Base-by-base conservation (phyloP, 1,140 invertebrate genomes). In the Daktulosphaira vitifoliae region DNA sequence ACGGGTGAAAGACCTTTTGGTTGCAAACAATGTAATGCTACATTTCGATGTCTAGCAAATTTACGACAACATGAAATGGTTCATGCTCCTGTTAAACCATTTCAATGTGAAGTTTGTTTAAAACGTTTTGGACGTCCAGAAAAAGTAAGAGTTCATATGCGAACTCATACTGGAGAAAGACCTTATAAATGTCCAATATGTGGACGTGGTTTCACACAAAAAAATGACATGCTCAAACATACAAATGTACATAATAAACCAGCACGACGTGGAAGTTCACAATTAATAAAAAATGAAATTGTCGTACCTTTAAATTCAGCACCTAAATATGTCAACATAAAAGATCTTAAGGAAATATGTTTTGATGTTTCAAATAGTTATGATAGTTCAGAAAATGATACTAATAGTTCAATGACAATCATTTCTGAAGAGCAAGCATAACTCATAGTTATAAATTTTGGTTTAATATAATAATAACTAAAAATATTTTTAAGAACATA, bases 131-230 rank as follows among this genome's bases (percentile, higher is more conserved):
- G 78, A 9, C 73, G 80, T 67, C 68, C 78, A 0, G 79, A 79
- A 25, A 79, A 80, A 68, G 69, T 81, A 1, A 80, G 80, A 38
- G 79, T 80, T 44, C 80, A 81, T 13, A 74, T 75, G 68, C 75
- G 80, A 9, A 80, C 77, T 0, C 83, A 92, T 70, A 92, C 89
- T 0, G 90, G 85, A 0, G 85, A 87, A 68, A 84, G 83, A 69
- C 86, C 86, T 0, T 89, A 84, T 66, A 80, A 82, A 1, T 91
- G 88, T 71, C 79, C 82, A 62, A 79, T 83, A 39, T 86, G 84
- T 70, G 81, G 84, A 33, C 77, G 68, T 59, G 68, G 59, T 8
- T 81, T 81, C 69, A 74, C 74, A 1, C 76, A 76, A 54, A 75
- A 76, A 59, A 73, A 73, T 50, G 74, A 75, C 20, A 74, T 76